phyloP scores from a whole-genome alignment of 2,888 invertebrate genomes.

The Furcula furcula region DNA sequence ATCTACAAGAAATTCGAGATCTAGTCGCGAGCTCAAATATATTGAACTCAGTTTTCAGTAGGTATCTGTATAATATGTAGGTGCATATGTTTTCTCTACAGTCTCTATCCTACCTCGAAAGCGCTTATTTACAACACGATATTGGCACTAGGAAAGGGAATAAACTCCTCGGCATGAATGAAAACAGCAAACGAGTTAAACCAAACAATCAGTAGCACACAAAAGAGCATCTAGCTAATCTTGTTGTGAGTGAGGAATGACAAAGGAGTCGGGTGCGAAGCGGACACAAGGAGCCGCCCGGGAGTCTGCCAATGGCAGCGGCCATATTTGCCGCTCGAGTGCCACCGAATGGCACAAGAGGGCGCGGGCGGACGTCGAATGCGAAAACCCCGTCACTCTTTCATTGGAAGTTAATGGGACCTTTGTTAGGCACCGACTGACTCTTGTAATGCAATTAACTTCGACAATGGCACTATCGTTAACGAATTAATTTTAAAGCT shows the following conservation, averaged over 20 bases:
- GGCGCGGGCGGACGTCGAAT: constrained; percentile 40
- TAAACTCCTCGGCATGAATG: constrained; percentile 26
- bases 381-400: constrained; percentile 63
- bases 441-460: constrained; percentile 81
- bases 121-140: constrained; percentile 13
- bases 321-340: constrained; percentile 74
- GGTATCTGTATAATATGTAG: too few species aligned
- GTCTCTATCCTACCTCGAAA: neutral
- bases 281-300: constrained; percentile 53
- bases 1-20: too few species aligned
- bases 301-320: constrained; percentile 65
- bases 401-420: constrained; percentile 75
- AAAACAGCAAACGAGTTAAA: constrained; percentile 65
- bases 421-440: constrained; percentile 66
- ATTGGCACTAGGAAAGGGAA: constrained; percentile 18
- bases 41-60: too few species aligned
- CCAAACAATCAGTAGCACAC: constrained; percentile 60
- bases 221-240: constrained; percentile 69
- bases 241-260: constrained; percentile 57
- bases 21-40: too few species aligned
- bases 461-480: constrained; percentile 71
- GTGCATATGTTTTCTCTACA: neutral
- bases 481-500: constrained; percentile 74
- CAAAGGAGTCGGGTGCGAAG: constrained; percentile 45
- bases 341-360: constrained; percentile 51